Conservation (phyloP, 2,113 vertebrate species). For the Erythrolamprus reginae region DNA sequence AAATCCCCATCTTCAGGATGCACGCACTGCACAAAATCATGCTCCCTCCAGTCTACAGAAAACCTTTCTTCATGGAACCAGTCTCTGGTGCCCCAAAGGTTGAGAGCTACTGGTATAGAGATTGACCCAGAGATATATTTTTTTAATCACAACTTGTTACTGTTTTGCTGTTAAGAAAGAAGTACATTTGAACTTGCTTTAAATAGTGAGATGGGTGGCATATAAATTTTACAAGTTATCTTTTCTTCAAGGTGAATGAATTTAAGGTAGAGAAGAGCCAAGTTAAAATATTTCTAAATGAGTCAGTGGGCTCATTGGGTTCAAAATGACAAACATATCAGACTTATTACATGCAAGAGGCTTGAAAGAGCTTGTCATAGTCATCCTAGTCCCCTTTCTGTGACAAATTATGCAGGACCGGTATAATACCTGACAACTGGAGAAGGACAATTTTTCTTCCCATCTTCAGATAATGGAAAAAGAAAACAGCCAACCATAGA, state of each 20-base stretch:
- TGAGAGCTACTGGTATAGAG: too few species aligned
- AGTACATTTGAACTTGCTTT: not conserved
- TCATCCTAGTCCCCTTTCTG: not conserved
- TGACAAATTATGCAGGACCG: not conserved
- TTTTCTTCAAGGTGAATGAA: not conserved
- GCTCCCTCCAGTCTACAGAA: too few species aligned
- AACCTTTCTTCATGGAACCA: too few species aligned
- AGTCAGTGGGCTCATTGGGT: not conserved
- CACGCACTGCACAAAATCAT: too few species aligned
- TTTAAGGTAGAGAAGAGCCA: not conserved
- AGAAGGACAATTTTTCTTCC: not conserved
- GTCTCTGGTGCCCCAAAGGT: too few species aligned
- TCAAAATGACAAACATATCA: not conserved
- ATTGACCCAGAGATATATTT: not conserved
- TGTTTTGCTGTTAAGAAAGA: not conserved
- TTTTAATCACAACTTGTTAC: not conserved
- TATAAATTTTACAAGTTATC: not conserved
- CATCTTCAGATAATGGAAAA: not conserved
- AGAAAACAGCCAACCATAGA: not conserved
- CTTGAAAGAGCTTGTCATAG: not conserved
- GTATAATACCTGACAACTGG: not conserved
- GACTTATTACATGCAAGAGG: not conserved
- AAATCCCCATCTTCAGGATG: too few species aligned
- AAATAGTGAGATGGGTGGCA: not conserved
- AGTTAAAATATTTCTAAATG: not conserved